Percentiles rank a stretch among this genome's conserved stretches.
Conservation (phyloP, 2,888 invertebrate species). For the Athalia cordata region DNA sequence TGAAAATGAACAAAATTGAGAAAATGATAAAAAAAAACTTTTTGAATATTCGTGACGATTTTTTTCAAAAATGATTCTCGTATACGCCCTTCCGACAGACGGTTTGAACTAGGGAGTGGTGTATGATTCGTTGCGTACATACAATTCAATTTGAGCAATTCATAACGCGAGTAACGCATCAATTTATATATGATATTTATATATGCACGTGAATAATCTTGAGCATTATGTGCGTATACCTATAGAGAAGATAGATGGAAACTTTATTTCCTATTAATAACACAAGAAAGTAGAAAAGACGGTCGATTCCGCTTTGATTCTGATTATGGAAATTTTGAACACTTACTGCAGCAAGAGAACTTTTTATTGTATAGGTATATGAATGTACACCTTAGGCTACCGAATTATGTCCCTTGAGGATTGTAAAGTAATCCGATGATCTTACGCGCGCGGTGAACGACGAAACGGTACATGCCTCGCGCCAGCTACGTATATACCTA, state of each 20-base stretch:
- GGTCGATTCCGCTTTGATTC: constrained; percentile 29
- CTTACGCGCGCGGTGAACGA: background rate
- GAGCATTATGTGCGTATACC: too few relatives aligned
- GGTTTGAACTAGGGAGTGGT: too few relatives aligned
- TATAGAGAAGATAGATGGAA: constrained; percentile 24
- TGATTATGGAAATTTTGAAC: constrained; percentile 54
- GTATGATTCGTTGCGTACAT: constrained; percentile 14
- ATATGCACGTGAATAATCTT: too few relatives aligned
- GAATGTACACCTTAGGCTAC: constrained; percentile 51
- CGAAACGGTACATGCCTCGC: constrained; percentile 17
- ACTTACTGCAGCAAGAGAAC: constrained; percentile 8
- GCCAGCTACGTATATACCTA: background rate
- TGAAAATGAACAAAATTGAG: too few relatives aligned
- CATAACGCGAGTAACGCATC: constrained; percentile 33
- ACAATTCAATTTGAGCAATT: constrained; percentile 46
- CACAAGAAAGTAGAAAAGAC: constrained; percentile 13
- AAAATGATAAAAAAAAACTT: too few relatives aligned
- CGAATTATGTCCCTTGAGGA: constrained; percentile 48
- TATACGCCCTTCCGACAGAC: too few relatives aligned
- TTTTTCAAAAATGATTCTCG: too few relatives aligned
- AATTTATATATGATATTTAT: too few relatives aligned
- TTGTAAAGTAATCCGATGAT: constrained; percentile 34
- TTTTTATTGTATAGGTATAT: constrained; percentile 44
- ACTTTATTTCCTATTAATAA: constrained; percentile 27
- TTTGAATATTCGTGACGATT: too few relatives aligned